These are phyloP conservation scores for Otocyon megalotis DNA, from an alignment of 2,113 vertebrate genomes.

Conservation along the genomic window DNA sequence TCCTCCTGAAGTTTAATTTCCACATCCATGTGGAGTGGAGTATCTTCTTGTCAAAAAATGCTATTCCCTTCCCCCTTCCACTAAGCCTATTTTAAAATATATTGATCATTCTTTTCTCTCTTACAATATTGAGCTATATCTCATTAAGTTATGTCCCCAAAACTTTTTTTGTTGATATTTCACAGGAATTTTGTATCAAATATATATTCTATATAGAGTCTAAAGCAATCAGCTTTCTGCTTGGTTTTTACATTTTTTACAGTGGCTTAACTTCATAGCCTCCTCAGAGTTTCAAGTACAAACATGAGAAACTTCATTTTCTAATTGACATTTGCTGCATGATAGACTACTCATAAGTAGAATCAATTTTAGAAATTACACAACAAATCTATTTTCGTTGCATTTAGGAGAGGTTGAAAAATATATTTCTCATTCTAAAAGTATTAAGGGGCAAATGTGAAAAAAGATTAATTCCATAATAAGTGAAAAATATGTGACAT, in stretches of 20 bases:
- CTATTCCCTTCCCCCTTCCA: not conserved
- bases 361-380: not conserved
- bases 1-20: not conserved
- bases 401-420: not conserved
- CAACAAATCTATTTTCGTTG: not conserved
- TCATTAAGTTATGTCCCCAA: not conserved
- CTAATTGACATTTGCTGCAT: not conserved
- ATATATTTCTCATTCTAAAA: conserved; percentile 12
- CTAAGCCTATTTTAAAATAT: not conserved
- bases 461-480: conserved; percentile 45
- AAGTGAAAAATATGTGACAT: conserved; percentile 22
- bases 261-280: not conserved
- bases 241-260: not conserved
- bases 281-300: not conserved
- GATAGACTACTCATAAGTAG: not conserved
- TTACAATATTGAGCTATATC: not conserved
- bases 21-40: not conserved
- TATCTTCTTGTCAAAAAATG: not conserved
- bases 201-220: not conserved
- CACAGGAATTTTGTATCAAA: not conserved
- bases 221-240: not conserved
- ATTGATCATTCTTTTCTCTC: not conserved
- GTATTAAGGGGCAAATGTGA: conserved; percentile 14
- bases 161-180: not conserved
- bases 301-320: not conserved